Base-by-base conservation (phyloP, 2,797 vertebrate species). In the Manis crassicaudata region DNA sequence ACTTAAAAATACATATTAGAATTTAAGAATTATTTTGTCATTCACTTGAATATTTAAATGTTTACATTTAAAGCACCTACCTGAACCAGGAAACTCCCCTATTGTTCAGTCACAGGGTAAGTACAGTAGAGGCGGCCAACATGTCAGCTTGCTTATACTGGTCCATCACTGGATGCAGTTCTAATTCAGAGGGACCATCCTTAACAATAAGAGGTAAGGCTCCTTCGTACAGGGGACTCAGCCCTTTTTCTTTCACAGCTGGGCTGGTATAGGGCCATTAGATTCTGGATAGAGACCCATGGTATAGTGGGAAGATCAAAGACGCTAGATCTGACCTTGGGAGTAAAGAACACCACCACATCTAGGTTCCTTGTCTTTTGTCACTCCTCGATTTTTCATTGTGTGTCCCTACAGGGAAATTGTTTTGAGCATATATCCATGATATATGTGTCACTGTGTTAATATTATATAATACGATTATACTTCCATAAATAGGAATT, bases 101-200 rank as follows among this genome's bases (percentile, higher is more conserved):
- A 96, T 92, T 97, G 87, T 96, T 96, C 95, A 95, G 94, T 93
- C 80, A 77, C 54, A 96, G 87, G 65, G 32, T 86, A 95, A 88
- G 76, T 97, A 93, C 37, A 79, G 76, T 87, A 46, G 95, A 95
- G 87, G 88, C 85, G 88, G 76, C 89, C 70, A 43, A 83, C 94
- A 60, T 96, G 83, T 90, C 80, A 97, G 90, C 85, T 92, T 85
- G 89, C 70, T 87, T 90, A 58, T 88, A 40, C 73, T 90, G 54
- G 17, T 50, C 94, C 58, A 80, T 93, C 79, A 54, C 58, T 97
- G 83, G 70, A 89, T 84, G 96, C 54, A 96, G 76, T 35, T 88
- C 73, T 84, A 67, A 92, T 90, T 94, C 68, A n/a, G 80, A 96
- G 52, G 76, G 25, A 89, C 37, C 40, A 54, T 67, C 29, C 17